A percentile compares a stretch with the other conserved stretches of the same genome.
Conservation (phyloP, 2,888 invertebrate species). For the Bruchidius siliquastri region DNA sequence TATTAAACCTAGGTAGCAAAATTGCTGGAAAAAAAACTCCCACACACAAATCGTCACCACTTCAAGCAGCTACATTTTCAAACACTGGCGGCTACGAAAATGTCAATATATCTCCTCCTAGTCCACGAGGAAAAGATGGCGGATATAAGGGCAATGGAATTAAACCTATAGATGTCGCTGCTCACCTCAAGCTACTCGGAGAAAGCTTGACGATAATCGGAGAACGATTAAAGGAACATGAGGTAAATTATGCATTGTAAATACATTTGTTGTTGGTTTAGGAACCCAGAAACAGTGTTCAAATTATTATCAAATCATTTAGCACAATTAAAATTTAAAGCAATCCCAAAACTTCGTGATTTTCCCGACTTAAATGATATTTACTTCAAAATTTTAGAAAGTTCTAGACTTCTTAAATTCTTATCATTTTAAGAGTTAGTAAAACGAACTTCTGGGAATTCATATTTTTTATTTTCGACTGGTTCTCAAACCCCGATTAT, state of each 20-base stretch:
- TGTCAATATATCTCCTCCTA: slow-evolving; percentile 40
- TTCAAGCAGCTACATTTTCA: background rate
- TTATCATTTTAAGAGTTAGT: too few species aligned
- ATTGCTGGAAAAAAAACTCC: background rate
- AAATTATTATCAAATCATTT: too few species aligned
- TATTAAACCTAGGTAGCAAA: background rate
- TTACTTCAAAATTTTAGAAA: too few species aligned
- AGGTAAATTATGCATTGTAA: slow-evolving; percentile 56
- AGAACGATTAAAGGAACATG: slow-evolving; percentile 86
- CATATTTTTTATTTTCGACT: too few species aligned
- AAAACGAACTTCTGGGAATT: too few species aligned
- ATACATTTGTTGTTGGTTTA: too few species aligned
- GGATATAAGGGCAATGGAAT: slow-evolving; percentile 65
- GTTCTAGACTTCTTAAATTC: too few species aligned
- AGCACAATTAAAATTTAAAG: too few species aligned
- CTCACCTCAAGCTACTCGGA: slow-evolving; percentile 85
- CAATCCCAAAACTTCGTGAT: too few species aligned
- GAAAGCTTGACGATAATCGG: slow-evolving; percentile 93
- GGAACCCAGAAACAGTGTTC: too few species aligned
- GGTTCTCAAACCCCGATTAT: too few species aligned
- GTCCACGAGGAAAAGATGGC: slow-evolving; percentile 40
- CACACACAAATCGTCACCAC: background rate
- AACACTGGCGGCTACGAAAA: slow-evolving; percentile 22
- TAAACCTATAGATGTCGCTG: slow-evolving; percentile 84
- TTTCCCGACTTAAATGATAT: too few species aligned